Evolutionary conservation across 1,140 invertebrate genomes (phyloP).

Genomic region (Cotesia vestalis): DNA sequence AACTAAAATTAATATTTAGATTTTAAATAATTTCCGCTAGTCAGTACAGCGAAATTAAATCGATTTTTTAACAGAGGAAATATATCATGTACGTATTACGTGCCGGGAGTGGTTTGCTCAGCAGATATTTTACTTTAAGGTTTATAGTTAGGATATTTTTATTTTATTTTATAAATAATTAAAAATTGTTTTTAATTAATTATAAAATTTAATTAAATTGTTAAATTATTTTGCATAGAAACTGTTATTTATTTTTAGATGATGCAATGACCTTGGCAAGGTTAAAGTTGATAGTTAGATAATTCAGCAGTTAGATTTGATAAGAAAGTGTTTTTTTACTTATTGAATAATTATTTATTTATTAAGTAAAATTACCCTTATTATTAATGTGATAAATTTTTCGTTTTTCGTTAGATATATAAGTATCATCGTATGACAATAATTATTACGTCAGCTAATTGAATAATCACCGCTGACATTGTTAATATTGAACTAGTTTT

Average conservation of each 20-base stretch:
- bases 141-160: constrained; percentile 30
- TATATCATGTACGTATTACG: constrained; percentile 39
- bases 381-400: too few relatives aligned
- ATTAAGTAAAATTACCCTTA: too few relatives aligned
- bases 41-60: neutral
- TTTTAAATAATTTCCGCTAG: neutral
- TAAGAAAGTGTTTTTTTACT: too few relatives aligned
- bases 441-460: constrained; percentile 8
- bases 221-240: too few relatives aligned
- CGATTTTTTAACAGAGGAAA: constrained; percentile 21
- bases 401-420: too few relatives aligned
- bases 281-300: constrained; percentile 35
- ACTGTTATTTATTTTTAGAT: too few relatives aligned
- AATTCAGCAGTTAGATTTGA: neutral
- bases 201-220: neutral
- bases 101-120: constrained; percentile 31
- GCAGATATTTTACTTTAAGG: constrained; percentile 38
- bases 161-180: neutral
- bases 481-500: constrained; percentile 3
- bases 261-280: constrained; percentile 47
- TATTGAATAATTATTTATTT: too few relatives aligned
- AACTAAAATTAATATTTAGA: constrained; percentile 19
- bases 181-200: neutral
- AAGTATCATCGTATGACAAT: neutral
- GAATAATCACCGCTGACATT: neutral